Percentiles rank a stretch among this genome's conserved stretches.
These are phyloP conservation scores for Erinaceus europaeus DNA, from an alignment of 2,113 vertebrate genomes.

Conservation along the genomic window DNA sequence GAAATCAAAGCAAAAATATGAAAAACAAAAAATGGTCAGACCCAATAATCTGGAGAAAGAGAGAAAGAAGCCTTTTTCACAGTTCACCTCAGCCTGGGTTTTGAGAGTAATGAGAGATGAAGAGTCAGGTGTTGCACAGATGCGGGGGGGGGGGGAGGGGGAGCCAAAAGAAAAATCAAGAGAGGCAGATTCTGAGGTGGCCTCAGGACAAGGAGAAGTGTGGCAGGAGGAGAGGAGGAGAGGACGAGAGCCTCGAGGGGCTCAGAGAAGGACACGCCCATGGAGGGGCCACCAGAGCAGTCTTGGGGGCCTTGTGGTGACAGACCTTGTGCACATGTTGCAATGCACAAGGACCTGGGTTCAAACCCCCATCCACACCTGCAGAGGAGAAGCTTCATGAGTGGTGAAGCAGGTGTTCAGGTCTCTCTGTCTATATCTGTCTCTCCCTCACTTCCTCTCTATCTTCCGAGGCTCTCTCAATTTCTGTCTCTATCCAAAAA, in stretches of 20 bases:
- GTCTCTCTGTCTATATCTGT: no score
- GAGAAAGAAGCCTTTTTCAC: neutral
- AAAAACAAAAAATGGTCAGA: slow-evolving; percentile 30
- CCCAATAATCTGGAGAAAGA: accelerated
- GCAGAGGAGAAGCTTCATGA: no score
- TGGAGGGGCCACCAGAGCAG: no score
- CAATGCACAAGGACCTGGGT: no score
- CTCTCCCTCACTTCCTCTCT: no score
- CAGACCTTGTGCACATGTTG: no score
- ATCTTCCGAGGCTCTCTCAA: no score
- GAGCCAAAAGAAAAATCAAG: neutral
- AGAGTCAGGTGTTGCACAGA: neutral
- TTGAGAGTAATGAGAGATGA: neutral
- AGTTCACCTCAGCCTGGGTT: neutral
- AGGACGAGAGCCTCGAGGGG: neutral
- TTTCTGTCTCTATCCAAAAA: no score
- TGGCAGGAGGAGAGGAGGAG: no score
- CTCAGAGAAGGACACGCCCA: neutral
- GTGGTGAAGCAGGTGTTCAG: no score
- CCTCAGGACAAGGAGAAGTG: neutral
- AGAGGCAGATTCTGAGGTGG: neutral
- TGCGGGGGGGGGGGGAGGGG: neutral
- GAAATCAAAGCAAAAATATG: slow-evolving; percentile 41
- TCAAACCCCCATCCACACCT: no score
- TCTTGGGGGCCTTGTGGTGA: no score